phyloP scores from a whole-genome alignment of 2,113 vertebrate genomes.

The Callipepla californica region DNA sequence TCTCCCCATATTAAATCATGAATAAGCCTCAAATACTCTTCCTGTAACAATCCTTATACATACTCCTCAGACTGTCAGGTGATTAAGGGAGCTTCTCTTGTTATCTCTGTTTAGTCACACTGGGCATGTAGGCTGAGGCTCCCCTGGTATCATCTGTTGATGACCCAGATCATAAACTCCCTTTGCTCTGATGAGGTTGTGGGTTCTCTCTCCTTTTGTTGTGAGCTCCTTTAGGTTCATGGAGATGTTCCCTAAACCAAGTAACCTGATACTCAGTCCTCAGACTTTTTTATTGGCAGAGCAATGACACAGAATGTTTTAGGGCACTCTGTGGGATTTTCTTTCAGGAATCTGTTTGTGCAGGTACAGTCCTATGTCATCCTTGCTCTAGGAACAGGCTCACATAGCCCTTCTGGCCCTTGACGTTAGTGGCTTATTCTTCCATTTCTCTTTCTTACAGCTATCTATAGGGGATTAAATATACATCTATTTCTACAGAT shows the following conservation, averaged over 20 bases:
- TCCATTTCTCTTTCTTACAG: neutral
- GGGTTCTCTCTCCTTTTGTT: neutral
- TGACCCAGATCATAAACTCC: neutral
- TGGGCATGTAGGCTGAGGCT: neutral
- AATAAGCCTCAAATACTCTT: neutral
- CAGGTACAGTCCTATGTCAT: neutral
- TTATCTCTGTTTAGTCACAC: neutral
- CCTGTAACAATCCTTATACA: neutral
- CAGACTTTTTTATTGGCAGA: neutral
- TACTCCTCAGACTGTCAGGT: neutral
- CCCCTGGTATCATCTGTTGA: neutral
- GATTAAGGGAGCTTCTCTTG: neutral
- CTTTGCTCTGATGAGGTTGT: neutral
- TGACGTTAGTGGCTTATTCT: neutral
- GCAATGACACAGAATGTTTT: accelerated
- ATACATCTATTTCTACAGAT: neutral
- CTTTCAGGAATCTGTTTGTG: neutral
- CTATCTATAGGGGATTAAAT: neutral
- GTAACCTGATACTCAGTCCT: neutral
- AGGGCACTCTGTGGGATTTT: neutral
- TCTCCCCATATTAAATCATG: neutral
- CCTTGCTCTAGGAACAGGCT: neutral
- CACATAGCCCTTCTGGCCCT: neutral
- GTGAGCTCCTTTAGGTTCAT: neutral
- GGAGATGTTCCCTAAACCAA: neutral